A percentile compares a stretch with the other conserved stretches of the same genome.
Conservation (phyloP, 1,140 invertebrate species). For the Phthorimaea operculella region DNA sequence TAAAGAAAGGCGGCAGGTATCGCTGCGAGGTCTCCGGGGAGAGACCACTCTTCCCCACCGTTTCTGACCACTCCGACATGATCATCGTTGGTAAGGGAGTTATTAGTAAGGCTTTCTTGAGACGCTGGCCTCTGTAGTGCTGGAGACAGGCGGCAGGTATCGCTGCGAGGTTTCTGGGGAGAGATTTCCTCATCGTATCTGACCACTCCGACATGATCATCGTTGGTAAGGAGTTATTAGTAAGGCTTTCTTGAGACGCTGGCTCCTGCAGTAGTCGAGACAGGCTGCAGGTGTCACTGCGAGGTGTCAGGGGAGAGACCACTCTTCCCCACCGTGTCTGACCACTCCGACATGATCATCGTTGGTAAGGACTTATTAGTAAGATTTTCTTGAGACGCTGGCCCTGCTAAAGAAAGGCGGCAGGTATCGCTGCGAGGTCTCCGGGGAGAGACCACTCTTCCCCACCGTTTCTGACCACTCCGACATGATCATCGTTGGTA, state of each 20-base stretch:
- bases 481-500: too few species aligned
- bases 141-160: constrained; percentile 83
- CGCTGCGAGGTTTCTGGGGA: constrained; percentile 90
- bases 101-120: too few species aligned
- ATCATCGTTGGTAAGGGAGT: too few species aligned
- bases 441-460: constrained; percentile 87
- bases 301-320: constrained; percentile 89
- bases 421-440: constrained; percentile 91
- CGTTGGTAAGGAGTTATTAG: constrained; percentile 75
- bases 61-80: constrained; percentile 85
- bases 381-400: too few species aligned
- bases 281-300: constrained; percentile 83
- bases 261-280: constrained; percentile 78
- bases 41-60: constrained; percentile 85
- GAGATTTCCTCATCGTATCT: constrained; percentile 86
- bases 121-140: constrained; percentile 76
- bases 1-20: too few species aligned
- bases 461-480: constrained; percentile 85
- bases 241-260: too few species aligned
- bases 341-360: constrained; percentile 84
- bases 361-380: constrained; percentile 76
- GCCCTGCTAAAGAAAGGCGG: too few species aligned
- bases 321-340: constrained; percentile 85
- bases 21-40: constrained; percentile 91
- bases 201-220: constrained; percentile 85